These are phyloP conservation scores for Pollenia griseotomentosa DNA, from an alignment of 2,888 invertebrate species.

Conservation along the genomic window DNA sequence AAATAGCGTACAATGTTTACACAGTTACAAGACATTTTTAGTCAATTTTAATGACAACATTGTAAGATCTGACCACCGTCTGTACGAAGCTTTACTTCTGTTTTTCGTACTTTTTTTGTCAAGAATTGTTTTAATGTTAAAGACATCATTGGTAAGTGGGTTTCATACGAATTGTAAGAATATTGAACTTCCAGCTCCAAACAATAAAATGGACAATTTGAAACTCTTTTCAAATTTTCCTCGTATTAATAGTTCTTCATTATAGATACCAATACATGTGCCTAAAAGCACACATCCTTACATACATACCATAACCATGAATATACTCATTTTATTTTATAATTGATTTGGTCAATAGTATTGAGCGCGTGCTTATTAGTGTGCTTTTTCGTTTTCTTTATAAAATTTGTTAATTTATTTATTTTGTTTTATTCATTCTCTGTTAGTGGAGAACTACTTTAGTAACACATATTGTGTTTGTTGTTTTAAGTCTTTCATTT, in stretches of 20 bases:
- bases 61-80: too few species aligned
- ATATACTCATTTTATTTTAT: slow-evolving; percentile 40
- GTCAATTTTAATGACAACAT: too few species aligned
- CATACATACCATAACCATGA: neutral
- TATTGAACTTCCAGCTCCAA: too few species aligned
- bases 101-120: too few species aligned
- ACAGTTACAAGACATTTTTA: too few species aligned
- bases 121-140: too few species aligned
- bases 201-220: too few species aligned
- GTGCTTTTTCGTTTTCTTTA: slow-evolving; percentile 37
- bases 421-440: neutral
- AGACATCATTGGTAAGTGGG: too few species aligned
- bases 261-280: neutral
- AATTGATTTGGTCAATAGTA: slow-evolving; percentile 44
- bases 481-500: neutral
- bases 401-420: neutral
- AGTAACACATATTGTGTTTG: neutral
- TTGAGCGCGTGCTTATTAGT: slow-evolving; percentile 38
- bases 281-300: neutral
- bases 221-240: neutral
- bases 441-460: neutral
- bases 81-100: too few species aligned
- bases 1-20: too few species aligned
- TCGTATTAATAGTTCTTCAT: neutral
- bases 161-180: too few species aligned